Evolutionary conservation across 2,888 invertebrate genomes (phyloP).

Genomic region (Herminia tarsipennalis): DNA sequence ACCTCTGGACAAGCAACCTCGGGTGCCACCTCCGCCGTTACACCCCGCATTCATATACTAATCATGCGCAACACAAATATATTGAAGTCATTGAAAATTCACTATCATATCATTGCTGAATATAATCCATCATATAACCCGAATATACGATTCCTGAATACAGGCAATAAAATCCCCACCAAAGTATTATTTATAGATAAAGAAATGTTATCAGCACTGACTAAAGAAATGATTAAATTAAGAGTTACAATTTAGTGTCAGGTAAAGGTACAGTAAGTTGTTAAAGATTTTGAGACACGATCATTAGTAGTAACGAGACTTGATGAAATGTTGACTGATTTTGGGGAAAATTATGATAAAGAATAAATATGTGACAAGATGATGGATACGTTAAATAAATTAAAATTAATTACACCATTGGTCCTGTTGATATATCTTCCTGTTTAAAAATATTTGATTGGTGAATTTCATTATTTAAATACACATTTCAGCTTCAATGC

Average conservation of each 20-base stretch:
- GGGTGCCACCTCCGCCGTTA: slow-evolving; percentile 71
- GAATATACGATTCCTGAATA: no score
- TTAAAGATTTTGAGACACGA: background rate
- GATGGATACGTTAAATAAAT: no score
- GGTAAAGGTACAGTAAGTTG: background rate
- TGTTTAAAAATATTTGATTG: background rate
- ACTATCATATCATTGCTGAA: slow-evolving; percentile 7
- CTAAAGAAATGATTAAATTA: background rate
- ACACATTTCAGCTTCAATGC: slow-evolving; percentile 26
- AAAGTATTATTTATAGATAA: background rate
- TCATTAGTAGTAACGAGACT: slow-evolving; percentile 1
- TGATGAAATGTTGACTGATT: slow-evolving; percentile 9
- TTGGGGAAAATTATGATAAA: background rate
- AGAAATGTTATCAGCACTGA: background rate
- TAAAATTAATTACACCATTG: no score
- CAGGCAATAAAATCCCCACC: background rate
- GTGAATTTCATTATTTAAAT: background rate
- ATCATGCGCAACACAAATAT: slow-evolving; percentile 29
- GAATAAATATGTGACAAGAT: no score
- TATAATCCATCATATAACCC: background rate
- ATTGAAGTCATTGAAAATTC: slow-evolving; percentile 30
- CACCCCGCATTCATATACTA: slow-evolving; percentile 82
- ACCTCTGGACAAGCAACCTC: slow-evolving; percentile 74
- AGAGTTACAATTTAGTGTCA: background rate
- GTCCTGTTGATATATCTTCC: no score